phyloP scores from a whole-genome alignment of 2,113 vertebrate species.

The Pseudorasbora parva region DNA sequence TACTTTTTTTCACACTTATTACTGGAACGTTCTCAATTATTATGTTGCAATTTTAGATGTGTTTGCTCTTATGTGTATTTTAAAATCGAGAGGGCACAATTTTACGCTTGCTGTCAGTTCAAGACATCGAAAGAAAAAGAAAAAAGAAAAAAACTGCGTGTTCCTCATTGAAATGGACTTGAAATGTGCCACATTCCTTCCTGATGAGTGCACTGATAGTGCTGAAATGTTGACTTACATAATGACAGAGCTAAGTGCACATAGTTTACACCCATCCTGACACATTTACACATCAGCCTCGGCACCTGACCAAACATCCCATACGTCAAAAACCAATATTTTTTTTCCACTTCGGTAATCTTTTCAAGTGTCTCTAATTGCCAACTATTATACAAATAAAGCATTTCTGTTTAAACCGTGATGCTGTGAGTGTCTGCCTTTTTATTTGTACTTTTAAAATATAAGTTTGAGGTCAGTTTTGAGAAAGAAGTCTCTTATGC shows the following conservation, averaged over 20 bases:
- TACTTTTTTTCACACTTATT: background rate
- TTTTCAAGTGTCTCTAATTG: conserved; percentile 30
- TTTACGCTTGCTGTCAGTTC: conserved; percentile 49
- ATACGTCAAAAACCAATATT: conserved; percentile 17
- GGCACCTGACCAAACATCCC: conserved; percentile 55
- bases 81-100: background rate
- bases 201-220: conserved; percentile 59
- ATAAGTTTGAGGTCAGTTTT: background rate
- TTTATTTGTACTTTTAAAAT: background rate
- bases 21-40: conserved; percentile 5
- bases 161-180: conserved; percentile 35
- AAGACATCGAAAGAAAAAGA: conserved; percentile 66
- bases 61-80: background rate
- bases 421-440: background rate
- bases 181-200: conserved; percentile 53
- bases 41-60: background rate
- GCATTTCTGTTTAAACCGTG: background rate
- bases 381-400: conserved; percentile 1
- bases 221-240: conserved; percentile 59
- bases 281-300: conserved; percentile 44
- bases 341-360: conserved; percentile 16
- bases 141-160: conserved; percentile 79
- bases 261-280: conserved; percentile 53
- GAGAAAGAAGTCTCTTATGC: background rate
- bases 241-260: conserved; percentile 55